phyloP scores from a whole-genome alignment of 1,140 invertebrate species.

The Steinernema feltiae region DNA sequence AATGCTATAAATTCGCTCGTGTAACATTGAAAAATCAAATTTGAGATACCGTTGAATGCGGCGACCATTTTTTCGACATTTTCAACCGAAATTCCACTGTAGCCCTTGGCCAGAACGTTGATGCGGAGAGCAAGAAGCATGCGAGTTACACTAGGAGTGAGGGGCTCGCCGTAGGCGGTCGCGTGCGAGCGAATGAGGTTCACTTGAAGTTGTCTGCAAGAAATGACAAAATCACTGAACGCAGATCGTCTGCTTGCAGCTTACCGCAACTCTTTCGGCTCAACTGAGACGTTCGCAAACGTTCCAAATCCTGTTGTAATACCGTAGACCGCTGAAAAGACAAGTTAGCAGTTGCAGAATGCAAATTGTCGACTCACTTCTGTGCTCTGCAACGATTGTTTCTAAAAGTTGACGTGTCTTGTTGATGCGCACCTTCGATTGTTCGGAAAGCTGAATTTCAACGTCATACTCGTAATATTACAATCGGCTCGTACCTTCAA shows the following conservation, averaged over 20 bases:
- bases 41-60: slow-evolving; percentile 68
- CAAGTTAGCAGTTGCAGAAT: not conserved
- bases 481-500: no score
- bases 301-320: slow-evolving; percentile 75
- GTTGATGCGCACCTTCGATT: slow-evolving; percentile 39
- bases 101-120: slow-evolving; percentile 70
- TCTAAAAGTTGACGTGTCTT: slow-evolving; percentile 48
- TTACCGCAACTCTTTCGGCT: slow-evolving; percentile 65
- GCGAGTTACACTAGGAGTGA: slow-evolving; percentile 66
- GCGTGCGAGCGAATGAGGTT: slow-evolving; percentile 71
- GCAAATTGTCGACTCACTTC: slow-evolving; percentile 31
- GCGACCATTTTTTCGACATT: slow-evolving; percentile 67
- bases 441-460: no score
- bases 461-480: no score
- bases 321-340: slow-evolving; percentile 67
- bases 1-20: slow-evolving; percentile 61
- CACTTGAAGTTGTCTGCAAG: slow-evolving; percentile 65
- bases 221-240: not conserved
- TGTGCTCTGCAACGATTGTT: slow-evolving; percentile 50
- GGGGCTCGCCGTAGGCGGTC: slow-evolving; percentile 67
- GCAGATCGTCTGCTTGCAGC: no score
- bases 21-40: slow-evolving; percentile 23
- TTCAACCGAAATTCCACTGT: slow-evolving; percentile 68
- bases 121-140: slow-evolving; percentile 70
- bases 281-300: slow-evolving; percentile 67